Conservation (phyloP, 2,888 invertebrate genomes). For the Apodemia zela region DNA sequence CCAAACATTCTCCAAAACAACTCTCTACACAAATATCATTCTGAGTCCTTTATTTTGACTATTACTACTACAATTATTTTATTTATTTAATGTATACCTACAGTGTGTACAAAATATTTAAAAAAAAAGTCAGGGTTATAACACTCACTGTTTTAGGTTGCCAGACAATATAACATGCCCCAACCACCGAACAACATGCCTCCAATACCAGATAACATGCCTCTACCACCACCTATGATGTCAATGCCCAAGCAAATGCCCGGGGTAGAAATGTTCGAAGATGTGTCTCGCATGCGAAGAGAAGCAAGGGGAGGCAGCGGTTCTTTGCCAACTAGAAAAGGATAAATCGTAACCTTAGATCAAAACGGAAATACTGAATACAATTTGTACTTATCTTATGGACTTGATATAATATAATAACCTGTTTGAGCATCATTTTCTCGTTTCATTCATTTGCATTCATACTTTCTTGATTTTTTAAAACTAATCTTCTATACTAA, state of each 20-base stretch:
- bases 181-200: slow-evolving; percentile 20
- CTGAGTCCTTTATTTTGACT: too few relatives aligned
- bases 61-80: too few relatives aligned
- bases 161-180: slow-evolving; percentile 42
- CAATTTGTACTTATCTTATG: not conserved
- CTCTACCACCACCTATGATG: slow-evolving; percentile 36
- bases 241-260: slow-evolving; percentile 25
- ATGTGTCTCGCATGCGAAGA: slow-evolving; percentile 41
- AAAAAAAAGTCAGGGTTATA: too few relatives aligned
- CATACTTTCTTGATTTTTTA: too few relatives aligned
- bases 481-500: too few relatives aligned
- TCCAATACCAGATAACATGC: slow-evolving; percentile 22
- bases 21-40: too few relatives aligned
- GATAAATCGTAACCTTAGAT: slow-evolving; percentile 38
- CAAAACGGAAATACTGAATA: slow-evolving; percentile 18
- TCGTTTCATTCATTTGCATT: too few relatives aligned
- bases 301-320: slow-evolving; percentile 64
- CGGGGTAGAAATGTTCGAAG: slow-evolving; percentile 21
- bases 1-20: too few relatives aligned
- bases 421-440: too few relatives aligned
- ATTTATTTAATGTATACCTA: too few relatives aligned
- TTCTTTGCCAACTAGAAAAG: slow-evolving; percentile 64
- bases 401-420: not conserved
- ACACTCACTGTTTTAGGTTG: slow-evolving; percentile 41
- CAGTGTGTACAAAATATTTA: too few relatives aligned